Conservation (phyloP, 2,113 vertebrate genomes). For the Anthoscopus minutus region DNA sequence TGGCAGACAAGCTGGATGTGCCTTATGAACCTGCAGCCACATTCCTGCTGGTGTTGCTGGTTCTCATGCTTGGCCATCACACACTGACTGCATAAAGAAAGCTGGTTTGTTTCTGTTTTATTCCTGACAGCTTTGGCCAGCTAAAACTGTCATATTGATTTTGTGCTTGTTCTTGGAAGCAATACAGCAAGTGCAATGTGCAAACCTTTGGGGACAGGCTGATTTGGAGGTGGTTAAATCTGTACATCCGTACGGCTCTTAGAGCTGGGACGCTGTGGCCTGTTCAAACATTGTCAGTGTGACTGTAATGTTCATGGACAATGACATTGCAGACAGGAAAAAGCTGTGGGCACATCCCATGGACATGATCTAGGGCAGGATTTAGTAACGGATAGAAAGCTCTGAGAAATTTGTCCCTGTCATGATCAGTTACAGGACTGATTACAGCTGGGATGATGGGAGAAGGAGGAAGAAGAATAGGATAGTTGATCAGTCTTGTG, state of each 20-base stretch:
- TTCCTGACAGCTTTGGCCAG: not conserved
- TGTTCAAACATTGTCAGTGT: not conserved
- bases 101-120: not conserved
- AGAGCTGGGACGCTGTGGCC: rapidly evolving
- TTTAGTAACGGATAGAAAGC: not conserved
- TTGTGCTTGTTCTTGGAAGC: not conserved
- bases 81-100: not conserved
- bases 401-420: not conserved
- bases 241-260: rapidly evolving
- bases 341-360: not conserved
- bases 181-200: not conserved
- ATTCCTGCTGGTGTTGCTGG: not conserved
- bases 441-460: not conserved
- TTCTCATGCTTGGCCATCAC: not conserved
- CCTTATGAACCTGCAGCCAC: not conserved
- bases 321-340: not conserved
- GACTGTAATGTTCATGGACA: not conserved
- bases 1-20: not conserved
- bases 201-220: not conserved
- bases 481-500: not conserved
- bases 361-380: not conserved
- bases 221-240: not conserved
- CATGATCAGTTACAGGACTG: not conserved
- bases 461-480: not conserved
- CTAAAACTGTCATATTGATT: not conserved